A percentile compares a stretch with the other conserved stretches of the same genome.
These are phyloP conservation scores for Darevskia nairensis DNA, from an alignment of 2,797 vertebrate genomes.

Conservation along the genomic window DNA sequence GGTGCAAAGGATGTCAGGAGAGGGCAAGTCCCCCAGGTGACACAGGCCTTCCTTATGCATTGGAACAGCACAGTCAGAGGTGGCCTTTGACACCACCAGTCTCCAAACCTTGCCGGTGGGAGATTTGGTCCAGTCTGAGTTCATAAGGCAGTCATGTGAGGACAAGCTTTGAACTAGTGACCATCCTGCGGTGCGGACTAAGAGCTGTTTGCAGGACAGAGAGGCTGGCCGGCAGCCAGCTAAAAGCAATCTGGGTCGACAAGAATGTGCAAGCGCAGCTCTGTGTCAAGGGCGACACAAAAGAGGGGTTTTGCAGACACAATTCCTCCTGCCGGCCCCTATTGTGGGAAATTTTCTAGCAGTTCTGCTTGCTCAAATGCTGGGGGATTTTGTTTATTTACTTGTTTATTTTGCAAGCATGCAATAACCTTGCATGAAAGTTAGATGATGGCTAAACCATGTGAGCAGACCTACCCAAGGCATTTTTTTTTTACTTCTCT, in stretches of 20 bases:
- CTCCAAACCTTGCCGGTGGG: background rate
- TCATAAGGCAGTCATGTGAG: background rate
- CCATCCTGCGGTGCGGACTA: background rate
- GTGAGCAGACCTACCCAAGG: background rate
- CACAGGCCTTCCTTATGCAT: background rate
- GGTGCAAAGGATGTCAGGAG: background rate
- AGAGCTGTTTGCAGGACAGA: background rate
- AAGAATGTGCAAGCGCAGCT: conserved; percentile 13
- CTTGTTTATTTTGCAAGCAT: background rate
- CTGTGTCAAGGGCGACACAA: background rate
- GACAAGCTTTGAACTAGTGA: background rate
- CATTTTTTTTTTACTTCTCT: too few species aligned
- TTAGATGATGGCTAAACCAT: background rate
- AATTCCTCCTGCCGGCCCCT: background rate
- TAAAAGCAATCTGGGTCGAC: too few species aligned
- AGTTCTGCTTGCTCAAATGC: background rate
- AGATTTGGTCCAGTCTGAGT: background rate
- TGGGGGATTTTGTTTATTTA: background rate
- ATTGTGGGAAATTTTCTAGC: background rate
- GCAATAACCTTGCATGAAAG: too few species aligned
- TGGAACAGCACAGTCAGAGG: background rate
- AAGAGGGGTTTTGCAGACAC: background rate
- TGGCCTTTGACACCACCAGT: background rate
- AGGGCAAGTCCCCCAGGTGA: background rate
- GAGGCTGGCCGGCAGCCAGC: background rate